Conservation (phyloP, 1,140 invertebrate genomes). For the Calephelis virginiensis region DNA sequence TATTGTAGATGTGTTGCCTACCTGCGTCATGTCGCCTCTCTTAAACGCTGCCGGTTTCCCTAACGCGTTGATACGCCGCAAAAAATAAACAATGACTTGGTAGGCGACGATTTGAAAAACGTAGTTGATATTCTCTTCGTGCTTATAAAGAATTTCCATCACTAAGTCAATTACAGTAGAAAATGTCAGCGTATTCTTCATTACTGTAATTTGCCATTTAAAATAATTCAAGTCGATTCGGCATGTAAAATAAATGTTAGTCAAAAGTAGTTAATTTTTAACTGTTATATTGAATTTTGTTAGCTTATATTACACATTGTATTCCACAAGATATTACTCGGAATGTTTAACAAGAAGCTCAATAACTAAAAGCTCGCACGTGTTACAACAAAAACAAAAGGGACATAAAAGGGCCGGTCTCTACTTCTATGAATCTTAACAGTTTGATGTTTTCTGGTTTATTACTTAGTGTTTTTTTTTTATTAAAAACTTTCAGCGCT, state of each 20-base stretch:
- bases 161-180: constrained; percentile 18
- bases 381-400: too few species aligned
- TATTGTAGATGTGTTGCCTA: constrained; percentile 12
- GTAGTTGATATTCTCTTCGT: constrained; percentile 16
- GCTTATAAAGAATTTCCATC: constrained; percentile 18
- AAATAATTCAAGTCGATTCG: constrained; percentile 1
- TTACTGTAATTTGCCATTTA: constrained; percentile 18
- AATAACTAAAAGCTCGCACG: too few species aligned
- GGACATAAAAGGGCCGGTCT: too few species aligned
- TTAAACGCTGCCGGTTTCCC: constrained; percentile 2
- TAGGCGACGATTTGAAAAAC: constrained; percentile 18
- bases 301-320: too few species aligned
- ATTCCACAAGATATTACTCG: background rate
- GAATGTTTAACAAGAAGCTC: too few species aligned
- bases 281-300: background rate
- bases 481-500: too few species aligned
- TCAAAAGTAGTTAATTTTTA: constrained; percentile 7
- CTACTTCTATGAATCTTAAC: too few species aligned
- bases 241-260: background rate
- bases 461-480: too few species aligned
- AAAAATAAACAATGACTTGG: constrained; percentile 3
- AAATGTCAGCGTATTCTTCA: constrained; percentile 20
- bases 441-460: too few species aligned
- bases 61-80: constrained; percentile 2
- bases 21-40: constrained; percentile 2